Percentiles rank a stretch among this genome's conserved stretches.
These are phyloP conservation scores for Blomia tropicalis DNA, from an alignment of 2,888 invertebrate genomes.

Conservation along the genomic window DNA sequence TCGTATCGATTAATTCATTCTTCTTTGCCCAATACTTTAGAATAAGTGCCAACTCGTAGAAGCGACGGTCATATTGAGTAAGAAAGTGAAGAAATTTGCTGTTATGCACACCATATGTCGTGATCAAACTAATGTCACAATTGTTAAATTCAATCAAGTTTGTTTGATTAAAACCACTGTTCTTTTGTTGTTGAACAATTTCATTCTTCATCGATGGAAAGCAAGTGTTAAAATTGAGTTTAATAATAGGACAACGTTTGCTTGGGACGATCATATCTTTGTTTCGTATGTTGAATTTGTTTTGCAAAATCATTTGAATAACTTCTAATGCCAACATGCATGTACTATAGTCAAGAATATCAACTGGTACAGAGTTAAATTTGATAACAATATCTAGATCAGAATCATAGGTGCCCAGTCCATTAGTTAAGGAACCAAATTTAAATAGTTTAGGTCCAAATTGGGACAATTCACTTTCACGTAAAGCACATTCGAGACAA, in stretches of 20 bases:
- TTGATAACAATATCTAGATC: slow-evolving; percentile 1
- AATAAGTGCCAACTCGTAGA: not conserved
- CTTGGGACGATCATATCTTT: not conserved
- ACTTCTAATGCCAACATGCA: slow-evolving; percentile 17
- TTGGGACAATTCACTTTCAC: not conserved
- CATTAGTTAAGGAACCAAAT: slow-evolving; percentile 8
- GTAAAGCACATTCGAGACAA: not conserved
- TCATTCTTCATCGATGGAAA: not conserved
- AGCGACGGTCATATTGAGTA: slow-evolving; percentile 4
- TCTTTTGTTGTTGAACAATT: not conserved
- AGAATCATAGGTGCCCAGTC: slow-evolving; percentile 1
- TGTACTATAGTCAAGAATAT: not conserved
- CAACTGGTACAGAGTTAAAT: not conserved
- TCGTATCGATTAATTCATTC: not conserved
- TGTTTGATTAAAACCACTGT: not conserved
- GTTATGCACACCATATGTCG: slow-evolving; percentile 3
- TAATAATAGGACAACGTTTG: slow-evolving; percentile 8
- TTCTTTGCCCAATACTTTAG: slow-evolving; percentile 11
- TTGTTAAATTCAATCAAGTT: not conserved
- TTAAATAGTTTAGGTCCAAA: not conserved
- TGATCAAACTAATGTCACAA: slow-evolving; percentile 8
- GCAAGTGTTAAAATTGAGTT: slow-evolving; percentile 3
- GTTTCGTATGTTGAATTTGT: not conserved
- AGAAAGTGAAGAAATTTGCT: slow-evolving; percentile 5
- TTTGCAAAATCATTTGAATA: not conserved